phyloP scores from a whole-genome alignment of 2,888 invertebrate species.

The Antitype chi region DNA sequence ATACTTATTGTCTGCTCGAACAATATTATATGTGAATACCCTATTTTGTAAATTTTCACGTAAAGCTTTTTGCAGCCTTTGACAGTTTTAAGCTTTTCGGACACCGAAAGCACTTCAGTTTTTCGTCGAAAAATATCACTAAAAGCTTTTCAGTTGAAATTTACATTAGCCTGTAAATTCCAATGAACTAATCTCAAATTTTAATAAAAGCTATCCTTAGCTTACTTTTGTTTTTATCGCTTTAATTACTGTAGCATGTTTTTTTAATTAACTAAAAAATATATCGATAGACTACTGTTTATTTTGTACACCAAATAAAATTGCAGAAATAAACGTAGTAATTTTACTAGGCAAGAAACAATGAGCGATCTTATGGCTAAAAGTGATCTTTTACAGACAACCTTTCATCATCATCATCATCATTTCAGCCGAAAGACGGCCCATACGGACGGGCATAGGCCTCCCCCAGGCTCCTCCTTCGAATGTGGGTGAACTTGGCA shows the following conservation, averaged over 20 bases:
- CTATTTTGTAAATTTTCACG: not conserved
- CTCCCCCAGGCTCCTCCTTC: too few relatives aligned
- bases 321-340: too few relatives aligned
- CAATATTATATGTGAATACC: not conserved
- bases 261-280: not conserved
- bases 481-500: too few relatives aligned
- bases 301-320: too few relatives aligned
- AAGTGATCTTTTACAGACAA: too few relatives aligned
- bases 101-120: constrained; percentile 13
- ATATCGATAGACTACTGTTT: too few relatives aligned
- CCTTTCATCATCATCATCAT: too few relatives aligned
- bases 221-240: not conserved
- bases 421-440: too few relatives aligned
- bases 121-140: not conserved
- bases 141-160: constrained; percentile 6
- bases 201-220: not conserved
- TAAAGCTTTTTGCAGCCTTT: constrained; percentile 6
- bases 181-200: not conserved
- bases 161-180: not conserved
- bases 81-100: constrained; percentile 1
- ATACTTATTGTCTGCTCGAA: not conserved
- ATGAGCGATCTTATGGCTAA: too few relatives aligned
- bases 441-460: too few relatives aligned
- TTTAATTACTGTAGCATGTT: not conserved
- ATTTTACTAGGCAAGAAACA: too few relatives aligned